Evolutionary conservation across 2,797 vertebrate species (phyloP).

Genomic region (Halcyon leucocephala): DNA sequence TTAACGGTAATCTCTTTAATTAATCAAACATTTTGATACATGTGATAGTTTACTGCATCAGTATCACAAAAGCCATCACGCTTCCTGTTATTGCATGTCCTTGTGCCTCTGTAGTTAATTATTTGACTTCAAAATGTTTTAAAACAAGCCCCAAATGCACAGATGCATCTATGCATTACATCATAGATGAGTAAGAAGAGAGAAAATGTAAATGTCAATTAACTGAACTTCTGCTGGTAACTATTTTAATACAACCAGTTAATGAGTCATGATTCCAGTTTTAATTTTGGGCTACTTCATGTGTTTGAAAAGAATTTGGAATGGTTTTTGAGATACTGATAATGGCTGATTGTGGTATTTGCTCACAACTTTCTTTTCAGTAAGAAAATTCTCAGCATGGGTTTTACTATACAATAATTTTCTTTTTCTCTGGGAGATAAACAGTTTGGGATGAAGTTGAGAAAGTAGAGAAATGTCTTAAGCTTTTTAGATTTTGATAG

Average conservation of each 20-base stretch:
- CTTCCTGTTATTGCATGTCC: neutral
- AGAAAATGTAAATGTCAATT: neutral
- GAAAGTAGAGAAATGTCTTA: neutral
- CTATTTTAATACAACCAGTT: neutral
- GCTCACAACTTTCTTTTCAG: neutral
- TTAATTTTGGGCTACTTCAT: neutral
- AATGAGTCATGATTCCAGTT: neutral
- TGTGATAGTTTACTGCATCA: neutral
- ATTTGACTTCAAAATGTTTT: neutral
- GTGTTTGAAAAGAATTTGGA: neutral
- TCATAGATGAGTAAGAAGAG: neutral
- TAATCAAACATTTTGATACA: neutral
- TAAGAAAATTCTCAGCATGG: neutral
- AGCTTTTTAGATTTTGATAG: neutral
- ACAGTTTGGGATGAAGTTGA: neutral
- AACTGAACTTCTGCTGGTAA: neutral
- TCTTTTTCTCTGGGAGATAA: neutral
- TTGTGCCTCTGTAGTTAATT: neutral
- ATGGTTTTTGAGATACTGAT: conserved; percentile 15
- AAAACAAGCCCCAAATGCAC: neutral
- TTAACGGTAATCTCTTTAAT: conserved; percentile 83
- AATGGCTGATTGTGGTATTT: neutral
- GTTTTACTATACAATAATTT: neutral
- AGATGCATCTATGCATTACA: neutral
- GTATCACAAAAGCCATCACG: neutral